Evolutionary conservation across 2,888 invertebrate genomes (phyloP), one percentile per base, ranked within the genome.

Genomic region (Patella caerulea): DNA sequence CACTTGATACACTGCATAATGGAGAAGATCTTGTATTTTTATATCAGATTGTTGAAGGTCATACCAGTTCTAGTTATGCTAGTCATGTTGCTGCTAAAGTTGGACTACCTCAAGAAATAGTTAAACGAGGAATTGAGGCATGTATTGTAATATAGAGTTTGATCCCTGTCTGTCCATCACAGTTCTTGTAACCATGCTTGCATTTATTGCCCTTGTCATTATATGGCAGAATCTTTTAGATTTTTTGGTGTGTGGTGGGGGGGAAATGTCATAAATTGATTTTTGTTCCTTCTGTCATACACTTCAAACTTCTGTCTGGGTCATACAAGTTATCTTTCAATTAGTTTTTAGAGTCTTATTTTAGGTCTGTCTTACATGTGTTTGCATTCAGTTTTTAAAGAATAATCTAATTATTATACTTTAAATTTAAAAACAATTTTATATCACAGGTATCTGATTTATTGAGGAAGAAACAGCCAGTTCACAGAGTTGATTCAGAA

Each of bases 11-110:
- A 85, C 87, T 94, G n/a, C 85, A 94, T 15, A 90, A 92, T 76
- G 92, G 94, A 73, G 93, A 93, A 29, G 93, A 93, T 79, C 92
- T 96, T 17, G 94, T 95, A 4, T 95, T 95, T 88, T 92, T 96
- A 70, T 95, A 94, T 91, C 94, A 94, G 81, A 90, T 95, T 72
- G 92, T 92, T 4, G 93, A 93, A 74, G 96, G 96, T 15, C 89
- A 92, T 72, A 93, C 94, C 0, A 91, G 92, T 24, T 90, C 92
- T 72, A 95, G 96, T 90, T 94, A 94, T 88, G 95, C 96, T 15
- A 93, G 93, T 76, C 93, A 94, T 72, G 94, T 95, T 72, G 95
- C 96, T 0, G 91, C 91, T 17, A 92, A 93, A 75, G 93, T 93
- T 74, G 95, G 95, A 0, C 89, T 95, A 9, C 92, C 93, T 17